Conservation (phyloP, 2,797 vertebrate genomes). For the Aldrovandia affinis region DNA sequence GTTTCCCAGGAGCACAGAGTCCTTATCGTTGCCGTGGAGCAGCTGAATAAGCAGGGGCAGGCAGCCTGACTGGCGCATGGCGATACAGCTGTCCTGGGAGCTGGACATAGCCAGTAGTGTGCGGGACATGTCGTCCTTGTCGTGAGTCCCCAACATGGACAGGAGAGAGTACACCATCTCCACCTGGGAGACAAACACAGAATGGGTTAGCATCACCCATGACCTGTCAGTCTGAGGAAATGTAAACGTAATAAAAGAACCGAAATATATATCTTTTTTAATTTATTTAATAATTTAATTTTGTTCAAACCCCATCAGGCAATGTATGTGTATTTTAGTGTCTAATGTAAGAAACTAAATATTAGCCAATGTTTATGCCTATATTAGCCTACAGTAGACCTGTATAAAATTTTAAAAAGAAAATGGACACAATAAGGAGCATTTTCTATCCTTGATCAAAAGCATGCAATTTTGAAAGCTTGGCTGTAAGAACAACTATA, state of each 20-base stretch:
- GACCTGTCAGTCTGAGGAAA: not conserved
- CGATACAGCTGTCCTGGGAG: constrained; percentile 99
- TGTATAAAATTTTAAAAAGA: not conserved
- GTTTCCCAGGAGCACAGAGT: constrained; percentile 94
- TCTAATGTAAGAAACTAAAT: not conserved
- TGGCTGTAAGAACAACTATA: constrained; percentile 5
- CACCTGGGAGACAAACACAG: constrained; percentile 73
- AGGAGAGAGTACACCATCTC: constrained; percentile 99
- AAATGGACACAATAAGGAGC: not conserved
- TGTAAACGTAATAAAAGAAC: not conserved
- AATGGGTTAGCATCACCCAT: not conserved
- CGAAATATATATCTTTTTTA: too few species aligned
- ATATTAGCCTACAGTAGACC: not conserved
- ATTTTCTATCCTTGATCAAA: not conserved
- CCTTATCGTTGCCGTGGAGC: constrained; percentile 97
- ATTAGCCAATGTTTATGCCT: not conserved
- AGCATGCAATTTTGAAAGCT: constrained; percentile 12
- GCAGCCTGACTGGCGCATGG: constrained; percentile 98
- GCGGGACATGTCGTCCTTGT: constrained; percentile 99
- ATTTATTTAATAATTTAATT: not conserved
- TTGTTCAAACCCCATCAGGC: not conserved
- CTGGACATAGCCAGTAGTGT: constrained; percentile 98
- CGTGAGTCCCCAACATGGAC: constrained; percentile 97
- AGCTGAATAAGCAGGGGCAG: constrained; percentile 98
- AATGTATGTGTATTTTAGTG: not conserved